These are phyloP conservation scores for Aphodius granarius DNA, from an alignment of 2,888 invertebrate species.

Conservation along the genomic window DNA sequence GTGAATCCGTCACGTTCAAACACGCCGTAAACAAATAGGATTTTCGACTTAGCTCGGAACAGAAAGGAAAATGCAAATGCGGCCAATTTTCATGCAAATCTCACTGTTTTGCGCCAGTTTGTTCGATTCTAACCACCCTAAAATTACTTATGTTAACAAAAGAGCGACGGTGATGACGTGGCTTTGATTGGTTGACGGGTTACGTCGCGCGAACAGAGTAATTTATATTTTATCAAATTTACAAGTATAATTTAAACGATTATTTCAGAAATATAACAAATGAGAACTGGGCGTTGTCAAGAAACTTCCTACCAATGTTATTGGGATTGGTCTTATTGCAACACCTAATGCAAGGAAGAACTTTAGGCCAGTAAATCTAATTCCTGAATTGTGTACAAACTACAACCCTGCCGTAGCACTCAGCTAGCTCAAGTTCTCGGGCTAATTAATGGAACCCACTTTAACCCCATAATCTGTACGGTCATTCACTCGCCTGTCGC, in stretches of 20 bases:
- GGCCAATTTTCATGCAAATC: background rate
- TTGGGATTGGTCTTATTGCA: no score
- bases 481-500: conserved; percentile 8
- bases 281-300: no score
- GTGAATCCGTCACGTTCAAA: background rate
- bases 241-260: background rate
- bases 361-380: background rate
- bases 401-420: background rate
- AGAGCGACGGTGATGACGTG: background rate
- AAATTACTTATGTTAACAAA: background rate
- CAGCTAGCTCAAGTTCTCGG: conserved; percentile 8
- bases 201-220: background rate
- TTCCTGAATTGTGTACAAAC: background rate
- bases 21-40: background rate
- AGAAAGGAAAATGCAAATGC: background rate
- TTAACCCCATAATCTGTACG: conserved; percentile 10
- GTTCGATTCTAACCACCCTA: background rate
- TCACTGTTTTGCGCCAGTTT: background rate
- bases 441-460: conserved; percentile 8
- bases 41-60: background rate
- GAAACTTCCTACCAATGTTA: no score
- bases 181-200: background rate
- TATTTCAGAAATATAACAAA: no score
- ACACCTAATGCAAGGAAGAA: no score
- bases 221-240: background rate